These are phyloP conservation scores for Caenorhabditis sp. DNA, from an alignment of 2,888 invertebrate genomes.

Conservation along the genomic window DNA sequence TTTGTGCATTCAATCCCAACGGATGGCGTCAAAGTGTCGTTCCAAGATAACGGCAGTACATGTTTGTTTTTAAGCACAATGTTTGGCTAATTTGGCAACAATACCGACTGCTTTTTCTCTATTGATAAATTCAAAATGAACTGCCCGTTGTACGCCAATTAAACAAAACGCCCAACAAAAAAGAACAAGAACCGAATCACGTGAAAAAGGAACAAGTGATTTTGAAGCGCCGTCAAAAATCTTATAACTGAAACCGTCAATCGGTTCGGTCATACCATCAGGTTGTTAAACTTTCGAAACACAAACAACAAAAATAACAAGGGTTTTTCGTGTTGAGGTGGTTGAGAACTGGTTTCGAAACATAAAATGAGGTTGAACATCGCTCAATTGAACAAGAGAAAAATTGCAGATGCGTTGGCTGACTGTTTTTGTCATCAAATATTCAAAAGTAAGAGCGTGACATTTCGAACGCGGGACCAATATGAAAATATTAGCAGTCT, in stretches of 20 bases:
- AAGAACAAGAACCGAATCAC: conserved; percentile 16
- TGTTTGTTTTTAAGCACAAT: conserved; percentile 47
- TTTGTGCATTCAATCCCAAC: conserved; percentile 18
- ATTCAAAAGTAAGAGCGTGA: too few species aligned
- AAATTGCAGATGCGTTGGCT: conserved; percentile 45
- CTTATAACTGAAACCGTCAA: conserved; percentile 40
- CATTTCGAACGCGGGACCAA: too few species aligned
- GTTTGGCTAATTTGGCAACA: conserved; percentile 31
- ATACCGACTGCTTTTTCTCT: conserved; percentile 8
- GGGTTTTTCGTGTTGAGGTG: conserved; percentile 42
- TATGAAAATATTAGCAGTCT: too few species aligned
- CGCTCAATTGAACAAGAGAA: conserved; percentile 43
- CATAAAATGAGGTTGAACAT: conserved; percentile 61
- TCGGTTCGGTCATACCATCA: conserved; percentile 55
- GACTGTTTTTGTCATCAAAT: conserved; percentile 37
- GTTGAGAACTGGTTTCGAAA: conserved; percentile 51
- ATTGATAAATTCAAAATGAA: conserved; percentile 45
- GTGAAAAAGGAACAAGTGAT: conserved; percentile 52
- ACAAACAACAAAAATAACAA: conserved; percentile 63
- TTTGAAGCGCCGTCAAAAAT: conserved; percentile 23
- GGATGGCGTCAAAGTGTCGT: conserved; percentile 60
- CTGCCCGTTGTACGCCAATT: conserved; percentile 16
- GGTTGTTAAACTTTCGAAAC: conserved; percentile 59
- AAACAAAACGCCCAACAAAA: neutral
- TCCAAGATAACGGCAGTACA: conserved; percentile 39